These are phyloP conservation scores for Elgaria multicarinata DNA, from an alignment of 2,113 vertebrate genomes.

Conservation along the genomic window DNA sequence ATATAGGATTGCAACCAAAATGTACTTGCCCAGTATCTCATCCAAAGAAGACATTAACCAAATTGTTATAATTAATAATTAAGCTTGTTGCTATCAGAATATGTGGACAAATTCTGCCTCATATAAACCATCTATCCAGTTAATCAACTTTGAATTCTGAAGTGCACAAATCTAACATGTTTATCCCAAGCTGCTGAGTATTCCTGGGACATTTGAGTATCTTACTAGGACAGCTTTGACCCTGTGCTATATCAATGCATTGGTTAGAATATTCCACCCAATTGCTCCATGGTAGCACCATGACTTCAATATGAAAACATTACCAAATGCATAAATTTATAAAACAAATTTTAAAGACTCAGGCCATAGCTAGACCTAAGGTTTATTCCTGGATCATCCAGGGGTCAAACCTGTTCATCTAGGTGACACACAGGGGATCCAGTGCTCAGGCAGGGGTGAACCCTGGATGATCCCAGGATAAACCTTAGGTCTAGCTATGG, in stretches of 20 bases:
- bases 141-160: neutral
- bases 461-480: too few relatives aligned
- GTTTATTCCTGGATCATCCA: too few relatives aligned
- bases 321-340: neutral
- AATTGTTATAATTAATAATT: neutral
- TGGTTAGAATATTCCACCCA: neutral
- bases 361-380: too few relatives aligned
- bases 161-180: neutral
- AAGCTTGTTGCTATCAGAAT: neutral
- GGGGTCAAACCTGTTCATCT: too few relatives aligned
- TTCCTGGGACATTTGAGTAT: rapidly evolving
- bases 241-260: constrained; percentile 20
- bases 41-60: neutral
- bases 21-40: neutral
- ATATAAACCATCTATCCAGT: rapidly evolving
- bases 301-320: neutral
- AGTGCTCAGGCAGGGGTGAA: too few relatives aligned
- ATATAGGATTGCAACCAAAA: neutral
- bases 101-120: rapidly evolving
- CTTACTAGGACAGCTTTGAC: neutral
- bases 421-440: too few relatives aligned
- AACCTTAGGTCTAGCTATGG: too few relatives aligned
- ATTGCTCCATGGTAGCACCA: neutral
- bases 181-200: neutral
- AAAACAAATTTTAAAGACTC: neutral